A percentile compares a stretch with the other conserved stretches of the same genome.
Conservation (phyloP, 2,888 invertebrate species). For the Apodemia duryi region DNA sequence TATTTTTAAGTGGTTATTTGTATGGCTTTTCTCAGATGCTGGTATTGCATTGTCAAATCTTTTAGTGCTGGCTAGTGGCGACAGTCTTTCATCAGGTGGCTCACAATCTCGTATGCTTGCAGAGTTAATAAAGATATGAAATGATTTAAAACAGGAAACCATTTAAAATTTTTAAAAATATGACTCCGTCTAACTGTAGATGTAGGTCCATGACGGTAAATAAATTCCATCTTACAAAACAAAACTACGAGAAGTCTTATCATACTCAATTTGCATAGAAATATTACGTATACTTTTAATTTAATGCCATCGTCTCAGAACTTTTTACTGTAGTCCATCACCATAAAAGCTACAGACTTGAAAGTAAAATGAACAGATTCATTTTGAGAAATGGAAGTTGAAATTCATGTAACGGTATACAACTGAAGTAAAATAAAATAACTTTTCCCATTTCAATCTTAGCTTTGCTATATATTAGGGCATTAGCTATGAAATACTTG, state of each 20-base stretch:
- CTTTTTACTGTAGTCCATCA: slow-evolving; percentile 14
- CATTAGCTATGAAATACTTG: neutral
- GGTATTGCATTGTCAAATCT: too few species aligned
- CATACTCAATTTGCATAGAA: slow-evolving; percentile 12
- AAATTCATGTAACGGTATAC: slow-evolving; percentile 10
- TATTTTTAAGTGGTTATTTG: too few species aligned
- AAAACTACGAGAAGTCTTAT: neutral
- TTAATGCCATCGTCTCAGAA: slow-evolving; percentile 10
- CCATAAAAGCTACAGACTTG: slow-evolving; percentile 5
- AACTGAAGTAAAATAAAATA: slow-evolving; percentile 7
- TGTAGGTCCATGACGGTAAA: too few species aligned
- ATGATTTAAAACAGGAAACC: too few species aligned
- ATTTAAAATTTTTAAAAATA: too few species aligned
- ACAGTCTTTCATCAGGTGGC: too few species aligned
- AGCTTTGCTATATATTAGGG: neutral
- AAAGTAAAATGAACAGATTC: slow-evolving; percentile 15
- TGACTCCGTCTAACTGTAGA: neutral
- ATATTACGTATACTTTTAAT: slow-evolving; percentile 2
- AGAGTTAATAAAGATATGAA: too few species aligned
- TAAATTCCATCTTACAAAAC: neutral
- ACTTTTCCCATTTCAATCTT: slow-evolving; percentile 5
- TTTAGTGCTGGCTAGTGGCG: too few species aligned
- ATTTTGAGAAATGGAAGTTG: slow-evolving; percentile 13
- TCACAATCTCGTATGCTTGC: too few species aligned
- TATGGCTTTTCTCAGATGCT: too few species aligned